Evolutionary conservation across 2,888 invertebrate species (phyloP).

Genomic region (Athripsodes cinereus): DNA sequence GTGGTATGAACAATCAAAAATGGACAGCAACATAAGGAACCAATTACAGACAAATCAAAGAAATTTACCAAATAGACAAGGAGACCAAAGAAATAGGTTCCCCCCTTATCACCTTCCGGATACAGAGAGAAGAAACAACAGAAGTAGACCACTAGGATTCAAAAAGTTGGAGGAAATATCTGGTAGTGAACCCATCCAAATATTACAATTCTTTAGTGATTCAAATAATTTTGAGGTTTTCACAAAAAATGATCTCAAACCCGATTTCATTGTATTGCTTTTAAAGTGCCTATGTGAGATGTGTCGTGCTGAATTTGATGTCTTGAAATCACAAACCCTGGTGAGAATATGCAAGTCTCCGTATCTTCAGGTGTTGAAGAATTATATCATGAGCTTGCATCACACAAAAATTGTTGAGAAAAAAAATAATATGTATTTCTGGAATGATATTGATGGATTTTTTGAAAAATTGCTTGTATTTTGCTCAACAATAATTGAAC

Average conservation of each 20-base stretch:
- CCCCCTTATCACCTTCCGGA: too few relatives aligned
- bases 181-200: not conserved
- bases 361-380: not conserved
- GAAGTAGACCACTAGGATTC: not conserved
- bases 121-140: too few relatives aligned
- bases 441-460: constrained; percentile 2
- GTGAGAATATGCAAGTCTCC: constrained; percentile 4
- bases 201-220: not conserved
- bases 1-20: too few relatives aligned
- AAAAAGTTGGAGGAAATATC: not conserved
- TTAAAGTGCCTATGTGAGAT: constrained; percentile 3
- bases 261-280: constrained; percentile 3
- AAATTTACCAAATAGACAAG: too few relatives aligned
- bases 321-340: not conserved
- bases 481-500: not conserved
- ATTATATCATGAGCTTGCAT: constrained; percentile 3
- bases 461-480: not conserved
- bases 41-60: too few relatives aligned
- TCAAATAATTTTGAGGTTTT: constrained; percentile 5
- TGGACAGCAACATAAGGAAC: too few relatives aligned
- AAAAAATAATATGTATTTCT: constrained; percentile 5
- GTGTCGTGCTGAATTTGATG: constrained; percentile 1
- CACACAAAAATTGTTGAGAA: not conserved
- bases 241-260: not conserved
- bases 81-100: too few relatives aligned